These are phyloP conservation scores for Callopanchax toddi DNA, from an alignment of 2,113 vertebrate genomes.

Conservation along the genomic window DNA sequence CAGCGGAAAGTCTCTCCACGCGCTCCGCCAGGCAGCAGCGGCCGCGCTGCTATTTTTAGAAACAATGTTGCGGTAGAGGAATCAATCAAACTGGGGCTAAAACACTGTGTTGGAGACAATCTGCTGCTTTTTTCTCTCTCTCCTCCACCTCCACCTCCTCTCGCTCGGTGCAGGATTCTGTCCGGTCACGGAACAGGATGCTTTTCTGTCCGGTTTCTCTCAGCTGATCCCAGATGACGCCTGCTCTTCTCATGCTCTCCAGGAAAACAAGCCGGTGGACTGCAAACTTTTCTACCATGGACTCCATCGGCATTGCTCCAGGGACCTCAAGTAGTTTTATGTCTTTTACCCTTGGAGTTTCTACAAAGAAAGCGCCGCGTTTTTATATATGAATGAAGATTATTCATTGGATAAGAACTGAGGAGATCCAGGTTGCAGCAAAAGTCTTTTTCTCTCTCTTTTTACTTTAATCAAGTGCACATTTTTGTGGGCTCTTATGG, in stretches of 20 bases:
- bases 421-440: neutral
- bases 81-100: constrained; percentile 52
- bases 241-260: constrained; percentile 24
- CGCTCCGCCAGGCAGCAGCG: constrained; percentile 26
- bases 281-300: constrained; percentile 79
- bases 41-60: constrained; percentile 68
- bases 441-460: no score
- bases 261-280: constrained; percentile 44
- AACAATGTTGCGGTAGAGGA: constrained; percentile 55
- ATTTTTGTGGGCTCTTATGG: constrained; percentile 86
- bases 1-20: constrained; percentile 20
- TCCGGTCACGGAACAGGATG: constrained; percentile 22
- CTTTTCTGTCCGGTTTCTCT: neutral
- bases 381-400: constrained; percentile 30
- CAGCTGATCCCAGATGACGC: constrained; percentile 49
- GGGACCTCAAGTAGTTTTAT: constrained; percentile 54
- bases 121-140: constrained; percentile 18
- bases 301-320: constrained; percentile 38
- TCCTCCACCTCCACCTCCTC: no score
- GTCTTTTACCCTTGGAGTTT: constrained; percentile 11
- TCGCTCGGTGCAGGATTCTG: neutral
- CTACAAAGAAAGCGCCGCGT: constrained; percentile 16
- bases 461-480: constrained; percentile 30
- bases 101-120: constrained; percentile 35
- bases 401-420: constrained; percentile 2